A percentile compares a stretch with the other conserved stretches of the same genome.
phyloP scores from a whole-genome alignment of 2,888 invertebrate genomes.

The Gymnoscelis rufifasciata region DNA sequence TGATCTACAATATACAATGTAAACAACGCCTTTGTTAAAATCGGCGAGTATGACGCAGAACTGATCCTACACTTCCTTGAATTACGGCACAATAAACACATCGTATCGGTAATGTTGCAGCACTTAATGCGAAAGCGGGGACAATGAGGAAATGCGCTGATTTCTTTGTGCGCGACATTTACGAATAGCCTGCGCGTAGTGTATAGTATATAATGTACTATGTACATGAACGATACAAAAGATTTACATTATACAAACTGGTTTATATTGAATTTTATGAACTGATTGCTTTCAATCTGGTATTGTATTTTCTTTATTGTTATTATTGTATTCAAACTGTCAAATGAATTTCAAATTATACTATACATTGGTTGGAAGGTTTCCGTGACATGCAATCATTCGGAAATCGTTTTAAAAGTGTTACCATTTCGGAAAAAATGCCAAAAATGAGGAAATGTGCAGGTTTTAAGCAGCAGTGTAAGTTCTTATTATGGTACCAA shows the following conservation, averaged over 20 bases:
- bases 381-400: no score
- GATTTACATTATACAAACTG: neutral
- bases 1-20: constrained; percentile 25
- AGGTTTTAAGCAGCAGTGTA: no score
- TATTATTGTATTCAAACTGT: no score
- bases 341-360: no score
- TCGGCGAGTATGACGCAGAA: constrained; percentile 36
- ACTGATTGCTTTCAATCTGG: neutral
- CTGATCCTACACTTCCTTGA: constrained; percentile 39
- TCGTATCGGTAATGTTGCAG: constrained; percentile 11
- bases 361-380: no score
- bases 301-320: no score
- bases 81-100: constrained; percentile 15
- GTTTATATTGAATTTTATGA: neutral
- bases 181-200: constrained; percentile 3
- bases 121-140: constrained; percentile 25
- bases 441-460: no score
- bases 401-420: no score
- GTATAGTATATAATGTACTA: no score
- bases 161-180: constrained; percentile 11
- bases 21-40: constrained; percentile 63
- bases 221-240: constrained; percentile 1
- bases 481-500: no score
- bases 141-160: constrained; percentile 18
- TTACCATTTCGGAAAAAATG: no score